Conservation (phyloP, 2,888 invertebrate genomes). For the Meteorus cinctellus region DNA sequence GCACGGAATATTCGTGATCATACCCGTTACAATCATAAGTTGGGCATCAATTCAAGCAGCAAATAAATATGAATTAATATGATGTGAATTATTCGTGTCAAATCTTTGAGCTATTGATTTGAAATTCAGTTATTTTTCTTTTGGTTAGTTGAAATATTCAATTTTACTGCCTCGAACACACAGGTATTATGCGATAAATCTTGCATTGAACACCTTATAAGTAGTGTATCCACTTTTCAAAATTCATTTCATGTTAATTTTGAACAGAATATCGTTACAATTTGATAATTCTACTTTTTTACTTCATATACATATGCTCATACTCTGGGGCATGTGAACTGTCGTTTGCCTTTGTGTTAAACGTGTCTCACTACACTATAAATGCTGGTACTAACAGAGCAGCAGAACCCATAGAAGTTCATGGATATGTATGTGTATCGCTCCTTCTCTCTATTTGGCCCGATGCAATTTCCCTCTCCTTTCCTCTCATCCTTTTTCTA, state of each 20-base stretch:
- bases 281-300: not conserved
- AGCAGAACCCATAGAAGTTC: conserved; percentile 3
- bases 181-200: too few species aligned
- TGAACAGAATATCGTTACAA: not conserved
- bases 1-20: conserved; percentile 12
- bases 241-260: too few species aligned
- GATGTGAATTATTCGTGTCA: conserved; percentile 17
- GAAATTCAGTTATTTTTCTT: too few species aligned
- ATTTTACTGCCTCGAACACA: too few species aligned
- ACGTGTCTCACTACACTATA: not conserved
- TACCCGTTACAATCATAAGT: conserved; percentile 28
- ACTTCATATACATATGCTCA: not conserved
- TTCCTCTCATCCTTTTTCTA: not conserved
- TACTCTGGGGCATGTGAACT: not conserved
- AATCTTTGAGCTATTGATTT: not conserved
- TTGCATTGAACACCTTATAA: too few species aligned
- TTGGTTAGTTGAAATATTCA: too few species aligned
- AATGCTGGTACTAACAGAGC: not conserved
- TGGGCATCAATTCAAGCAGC: not conserved
- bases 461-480: conserved; percentile 32
- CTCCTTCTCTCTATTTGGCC: conserved; percentile 41
- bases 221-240: too few species aligned
- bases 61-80: not conserved
- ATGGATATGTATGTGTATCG: conserved; percentile 20
- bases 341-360: not conserved